phyloP scores from a whole-genome alignment of 2,113 vertebrate species.

The Cheirogaleus medius region DNA sequence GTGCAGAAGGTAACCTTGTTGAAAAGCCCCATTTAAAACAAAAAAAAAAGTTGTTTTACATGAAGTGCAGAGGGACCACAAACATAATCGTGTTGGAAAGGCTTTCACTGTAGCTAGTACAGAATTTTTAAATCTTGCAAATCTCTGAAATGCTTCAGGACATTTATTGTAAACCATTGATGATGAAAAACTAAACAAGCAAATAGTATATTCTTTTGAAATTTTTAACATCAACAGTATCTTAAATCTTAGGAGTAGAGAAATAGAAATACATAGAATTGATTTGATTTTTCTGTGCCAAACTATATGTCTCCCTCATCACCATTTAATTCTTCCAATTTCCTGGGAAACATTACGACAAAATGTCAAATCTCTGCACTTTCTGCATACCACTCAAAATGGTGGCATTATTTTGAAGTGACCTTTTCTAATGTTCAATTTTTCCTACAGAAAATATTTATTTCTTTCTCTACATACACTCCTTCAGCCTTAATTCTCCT shows the following conservation, averaged over 20 bases:
- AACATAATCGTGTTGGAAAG: neutral
- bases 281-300: neutral
- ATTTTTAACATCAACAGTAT: neutral
- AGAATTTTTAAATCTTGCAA: neutral
- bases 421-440: neutral
- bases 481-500: neutral
- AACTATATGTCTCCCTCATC: neutral
- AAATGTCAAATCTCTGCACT: constrained; percentile 29
- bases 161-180: neutral
- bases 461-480: neutral
- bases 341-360: neutral
- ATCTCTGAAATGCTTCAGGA: neutral
- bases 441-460: neutral
- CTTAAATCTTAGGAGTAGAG: neutral
- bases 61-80: neutral
- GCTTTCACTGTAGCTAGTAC: neutral
- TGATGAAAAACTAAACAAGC: neutral
- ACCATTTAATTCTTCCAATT: neutral
- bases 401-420: neutral
- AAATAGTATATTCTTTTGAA: neutral
- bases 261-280: neutral
- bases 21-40: neutral
- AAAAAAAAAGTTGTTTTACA: neutral
- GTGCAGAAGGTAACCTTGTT: neutral
- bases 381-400: neutral